Base-by-base conservation (phyloP, 2,797 vertebrate species). In the Sebastolobus alascanus region DNA sequence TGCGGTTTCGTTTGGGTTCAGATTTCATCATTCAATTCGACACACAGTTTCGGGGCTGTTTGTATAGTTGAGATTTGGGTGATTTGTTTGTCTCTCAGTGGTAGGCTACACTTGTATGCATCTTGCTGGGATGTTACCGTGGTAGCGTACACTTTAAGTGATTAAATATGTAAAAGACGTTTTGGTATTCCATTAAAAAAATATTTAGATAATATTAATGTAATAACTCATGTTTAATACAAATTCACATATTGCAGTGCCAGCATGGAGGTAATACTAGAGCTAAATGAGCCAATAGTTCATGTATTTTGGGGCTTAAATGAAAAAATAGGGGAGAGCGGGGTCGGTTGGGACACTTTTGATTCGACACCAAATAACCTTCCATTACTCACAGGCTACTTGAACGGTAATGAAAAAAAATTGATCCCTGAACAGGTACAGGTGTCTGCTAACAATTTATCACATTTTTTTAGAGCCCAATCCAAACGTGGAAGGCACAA, bases 21-120 rank as follows among this genome's bases (percentile, higher is more conserved):
- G 81, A 90, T 93, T 94, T 94, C 92, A 92, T 95, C 93, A 94
- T 88, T 94, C 70, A 83, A 50, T 82, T 82, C 59, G 86, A 89
- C 91, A 91, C 88, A 89, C 80, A 86, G 88, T 92, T 89, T 78
- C 74, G 22, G 79, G 90, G 75, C 73, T 89, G 86, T 92, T 93
- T 90, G 83, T 84, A 81, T 80, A 85, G 89, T 69, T 73, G 80
- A 82, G 74, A 87, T 79, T 29, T 72, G 63, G 82, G 27, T 79
- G 83, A 75, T 59, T 79, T 35, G 71, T 84, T 76, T 84, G 80
- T 75, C 75, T 67, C 20, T 58, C 27, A 77, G 84, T 16, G 16
- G 27, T 50, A 50, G 46, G 46, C 18, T 12, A 27, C 5, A 25
- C 67, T 31, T 75, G 54, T 61, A 18, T 55, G 72, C 50, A 66